Evolutionary conservation across 2,888 invertebrate species (phyloP), one percentile per base, ranked within the genome.

Genomic region (Orchesella flavescens): DNA sequence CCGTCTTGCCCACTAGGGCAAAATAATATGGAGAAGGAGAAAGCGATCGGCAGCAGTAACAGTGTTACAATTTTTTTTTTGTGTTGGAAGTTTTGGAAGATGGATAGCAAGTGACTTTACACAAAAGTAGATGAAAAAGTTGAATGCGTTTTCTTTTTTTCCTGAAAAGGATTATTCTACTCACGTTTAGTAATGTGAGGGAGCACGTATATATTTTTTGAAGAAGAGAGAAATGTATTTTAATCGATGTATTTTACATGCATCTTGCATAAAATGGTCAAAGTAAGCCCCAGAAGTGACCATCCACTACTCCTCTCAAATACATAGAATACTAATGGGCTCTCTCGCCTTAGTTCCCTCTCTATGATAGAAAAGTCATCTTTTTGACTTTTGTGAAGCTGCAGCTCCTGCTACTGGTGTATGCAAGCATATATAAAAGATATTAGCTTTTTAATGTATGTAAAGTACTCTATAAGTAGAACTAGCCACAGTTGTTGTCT

Each of bases 201-300:
- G 87, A 86, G 83, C 73, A 82, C 75, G 71, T 65, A 12, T 85
- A 85, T 86, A 86, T 86, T 86, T 86, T 86, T 84, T 23, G 23
- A n/a, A 43, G 46, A 34, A 53, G 34, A 55, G 55, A 55, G 77
- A 84, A 80, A 85, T 86, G 85, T 87, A 87, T 88, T 88, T 88
- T 88, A 88, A 88, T 88, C 88, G 88, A 87, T 85, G 88, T 87
- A 86, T 88, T 88, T 88, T 88, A 88, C 88, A 88, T 88, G 88
- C 88, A 85, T 88, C 88, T 88, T 88, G 88, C 88, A 88, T 88
- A 88, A 87, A 87, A 87, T 86, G 88, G 87, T 85, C 87, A 87
- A 86, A 85, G 86, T 80, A 72, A 84, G 85, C 85, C 87, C 87
- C 87, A 87, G 87, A 88, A 88, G 87, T 87, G 87, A 88, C 87